Evolutionary conservation across 1,140 invertebrate species (phyloP).

Genomic region (Reticulitermes speratus): DNA sequence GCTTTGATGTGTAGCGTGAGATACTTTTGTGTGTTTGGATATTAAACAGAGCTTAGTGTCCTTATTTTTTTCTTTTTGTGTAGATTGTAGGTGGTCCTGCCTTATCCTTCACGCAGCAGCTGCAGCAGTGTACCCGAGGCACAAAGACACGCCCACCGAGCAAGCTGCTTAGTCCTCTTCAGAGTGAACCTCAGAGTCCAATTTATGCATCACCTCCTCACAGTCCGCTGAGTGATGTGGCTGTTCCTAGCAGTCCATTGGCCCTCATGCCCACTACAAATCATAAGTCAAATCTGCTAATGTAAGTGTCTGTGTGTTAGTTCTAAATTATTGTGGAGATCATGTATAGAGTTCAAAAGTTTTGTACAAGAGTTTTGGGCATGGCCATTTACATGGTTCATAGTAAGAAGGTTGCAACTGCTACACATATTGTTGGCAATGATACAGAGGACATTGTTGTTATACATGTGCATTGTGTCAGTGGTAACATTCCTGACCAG

Average conservation of each 20-base stretch:
- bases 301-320: constrained; percentile 15
- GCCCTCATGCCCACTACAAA: background rate
- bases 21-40: no score
- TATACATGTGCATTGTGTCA: no score
- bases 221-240: constrained; percentile 72
- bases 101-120: constrained; percentile 73
- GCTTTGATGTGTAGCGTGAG: no score
- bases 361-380: no score
- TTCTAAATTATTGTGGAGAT: background rate
- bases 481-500: no score
- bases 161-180: constrained; percentile 66
- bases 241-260: constrained; percentile 41
- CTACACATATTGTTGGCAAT: no score
- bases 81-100: constrained; percentile 5
- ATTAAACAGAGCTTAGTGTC: no score
- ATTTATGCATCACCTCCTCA: constrained; percentile 81
- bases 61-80: constrained; percentile 1
- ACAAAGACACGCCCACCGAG: constrained; percentile 58
- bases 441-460: no score
- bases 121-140: constrained; percentile 64
- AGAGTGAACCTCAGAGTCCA: constrained; percentile 75
- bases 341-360: no score
- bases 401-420: no score
- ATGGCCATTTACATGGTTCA: no score
- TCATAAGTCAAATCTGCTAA: background rate